Conservation (phyloP, 2,888 invertebrate species). For the Diaphora mendica region DNA sequence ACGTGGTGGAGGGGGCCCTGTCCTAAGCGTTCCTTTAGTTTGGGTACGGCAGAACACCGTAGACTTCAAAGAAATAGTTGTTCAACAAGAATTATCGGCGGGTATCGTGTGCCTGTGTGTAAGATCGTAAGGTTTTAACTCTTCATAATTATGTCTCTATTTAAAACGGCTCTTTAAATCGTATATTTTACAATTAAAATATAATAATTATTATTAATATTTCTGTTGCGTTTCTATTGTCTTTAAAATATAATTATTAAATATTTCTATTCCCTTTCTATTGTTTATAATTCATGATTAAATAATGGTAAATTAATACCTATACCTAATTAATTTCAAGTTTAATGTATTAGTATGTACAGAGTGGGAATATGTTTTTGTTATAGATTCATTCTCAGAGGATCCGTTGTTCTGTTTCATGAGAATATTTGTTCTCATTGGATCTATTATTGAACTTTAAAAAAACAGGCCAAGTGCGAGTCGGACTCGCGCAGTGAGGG, state of each 20-base stretch:
- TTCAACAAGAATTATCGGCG: conserved; percentile 38
- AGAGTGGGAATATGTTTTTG: no score
- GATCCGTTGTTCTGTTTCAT: no score
- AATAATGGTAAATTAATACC: no score
- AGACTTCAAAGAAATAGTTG: conserved; percentile 20
- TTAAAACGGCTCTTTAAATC: not conserved
- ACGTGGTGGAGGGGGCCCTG: conserved; percentile 10
- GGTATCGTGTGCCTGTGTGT: conserved; percentile 41
- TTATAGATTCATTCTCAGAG: no score
- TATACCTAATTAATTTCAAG: no score
- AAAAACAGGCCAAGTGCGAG: no score
- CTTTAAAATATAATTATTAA: not conserved
- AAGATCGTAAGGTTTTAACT: conserved; percentile 26
- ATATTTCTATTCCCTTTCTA: no score
- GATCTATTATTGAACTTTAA: no score
- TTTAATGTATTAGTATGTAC: no score
- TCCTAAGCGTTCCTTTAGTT: conserved; percentile 25
- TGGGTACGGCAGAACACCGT: conserved; percentile 31
- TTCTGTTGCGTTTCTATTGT: not conserved
- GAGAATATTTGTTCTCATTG: no score
- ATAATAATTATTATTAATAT: not conserved
- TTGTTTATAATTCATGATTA: no score
- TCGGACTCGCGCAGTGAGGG: no score
- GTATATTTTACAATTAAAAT: not conserved
- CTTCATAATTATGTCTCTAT: not conserved